phyloP scores from a whole-genome alignment of 2,113 vertebrate genomes.

The Anoura caudifer region DNA sequence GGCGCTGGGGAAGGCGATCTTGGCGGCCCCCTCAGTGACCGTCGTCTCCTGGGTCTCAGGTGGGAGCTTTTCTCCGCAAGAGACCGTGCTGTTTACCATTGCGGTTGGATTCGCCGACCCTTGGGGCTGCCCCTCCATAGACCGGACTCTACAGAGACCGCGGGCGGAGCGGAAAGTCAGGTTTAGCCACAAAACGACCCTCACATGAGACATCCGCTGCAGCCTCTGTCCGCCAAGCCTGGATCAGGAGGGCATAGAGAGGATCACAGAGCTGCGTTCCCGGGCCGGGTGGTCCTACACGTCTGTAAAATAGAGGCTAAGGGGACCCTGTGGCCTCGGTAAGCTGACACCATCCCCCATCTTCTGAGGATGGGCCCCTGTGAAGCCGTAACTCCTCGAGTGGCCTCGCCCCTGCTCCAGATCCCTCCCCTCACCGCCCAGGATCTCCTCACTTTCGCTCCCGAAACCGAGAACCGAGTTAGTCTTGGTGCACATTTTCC shows the following conservation, averaged over 20 bases:
- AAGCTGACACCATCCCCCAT: neutral
- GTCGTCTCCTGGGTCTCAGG: constrained; percentile 75
- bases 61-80: neutral
- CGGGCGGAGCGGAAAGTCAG: neutral
- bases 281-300: neutral
- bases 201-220: neutral
- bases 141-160: neutral
- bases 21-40: constrained; percentile 88
- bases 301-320: neutral
- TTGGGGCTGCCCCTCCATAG: neutral
- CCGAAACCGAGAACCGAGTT: neutral
- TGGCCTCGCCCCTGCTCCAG: too few relatives aligned
- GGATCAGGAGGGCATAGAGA: neutral
- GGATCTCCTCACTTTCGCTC: neutral
- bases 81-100: constrained; percentile 41
- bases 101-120: neutral
- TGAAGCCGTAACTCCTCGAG: neutral
- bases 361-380: neutral
- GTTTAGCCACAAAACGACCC: neutral
- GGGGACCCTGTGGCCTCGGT: neutral
- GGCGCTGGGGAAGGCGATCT: constrained; percentile 88
- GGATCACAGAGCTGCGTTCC: neutral
- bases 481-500: neutral
- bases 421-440: neutral
- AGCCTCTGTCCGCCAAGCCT: neutral